Evolutionary conservation across 2,797 vertebrate species (phyloP), one percentile per base, ranked within the genome.

Genomic region (Nannoperca australis): DNA sequence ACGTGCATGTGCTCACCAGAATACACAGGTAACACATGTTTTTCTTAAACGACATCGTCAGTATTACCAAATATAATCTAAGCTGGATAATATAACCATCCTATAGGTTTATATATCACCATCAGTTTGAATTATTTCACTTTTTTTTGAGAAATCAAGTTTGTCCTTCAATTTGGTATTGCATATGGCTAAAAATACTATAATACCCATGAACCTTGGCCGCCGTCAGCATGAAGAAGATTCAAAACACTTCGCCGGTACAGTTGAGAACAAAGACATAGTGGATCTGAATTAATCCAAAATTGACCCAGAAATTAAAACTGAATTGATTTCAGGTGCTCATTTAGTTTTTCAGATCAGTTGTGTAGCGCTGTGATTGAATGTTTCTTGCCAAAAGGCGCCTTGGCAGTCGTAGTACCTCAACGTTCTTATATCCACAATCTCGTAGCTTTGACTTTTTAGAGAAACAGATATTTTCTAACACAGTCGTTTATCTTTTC

Each of bases 1-100:
- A 99, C 97, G 0, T 99, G 98, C 90, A 97, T 97, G 87, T 99
- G 98, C 86, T 96, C 97, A 9, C 95, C 97, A 58, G 98, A 99
- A 90, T 99, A 99, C 89, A 98, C 98, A 97, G 98, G 98, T 99
- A 97, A 81, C 62, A 63, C 62, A 30, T 5, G 36, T 4, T 24
- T 51, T 51, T 4, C n/a, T 51, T 22, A n/a, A 30, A n/a, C 3
- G 0, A n/a, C 24, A 9, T 8, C 0, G 6, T 38, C 1, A 32
- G 0, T 27, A 9, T 45, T 8, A 15, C 12, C 24, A 27, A 27
- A 27, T 27, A 27, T 27, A 27, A 27, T 27, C 1, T 27, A 27
- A 27, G 1, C 24, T 27, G 45, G 4, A 45, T 15, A 30, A 58
- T 20, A 13, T 12, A 64, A 44, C 32, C 2, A 42, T n/a, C 14